Base-by-base conservation (phyloP, 1,140 invertebrate genomes). In the Muscidifurax raptorellus region DNA sequence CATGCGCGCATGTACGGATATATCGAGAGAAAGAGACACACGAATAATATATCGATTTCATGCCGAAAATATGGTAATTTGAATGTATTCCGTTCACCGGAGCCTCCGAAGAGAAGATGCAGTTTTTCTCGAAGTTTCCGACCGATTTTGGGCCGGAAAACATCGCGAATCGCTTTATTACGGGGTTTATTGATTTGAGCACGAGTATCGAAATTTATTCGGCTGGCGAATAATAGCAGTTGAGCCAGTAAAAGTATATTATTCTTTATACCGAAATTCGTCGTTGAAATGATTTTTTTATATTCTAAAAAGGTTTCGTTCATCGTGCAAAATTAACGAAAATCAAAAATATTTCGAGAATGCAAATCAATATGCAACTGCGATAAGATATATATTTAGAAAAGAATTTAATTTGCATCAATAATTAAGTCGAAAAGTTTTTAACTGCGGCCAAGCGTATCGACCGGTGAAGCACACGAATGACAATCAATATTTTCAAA, bases 1-100 rank as follows among this genome's bases (percentile, higher is more conserved):
- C 83, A 75, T 80, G 77, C 83, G 83, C 83, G 52, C 18, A 59
- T 7, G n/a, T 59, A 59, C 36, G 36, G 3, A 15, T 47, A n/a
- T n/a, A 59, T 22, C 52, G 18, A 59, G 36, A 40, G 36, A 40
- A 12, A 47, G 15, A 22, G 13, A 77, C 52, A 47, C 25, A 77
- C 71, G 47, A 52, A 52, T 15, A 22, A 18, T 10, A 22, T 77
- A 52, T 77, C 75, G 75, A 75, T 77, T 64, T 59, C 47, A n/a
- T 22, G 1, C 27, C n/a, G 28, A 59, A 59, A 77, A 59, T 77
- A 77, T 47, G 12, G n/a, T 76, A 47, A 76, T 76, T 76, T 47
- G 22, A 76, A 72, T 30, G 22, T 36, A 5, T 12, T 10, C 66
- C 7, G 6, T 69, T 69, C 28, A 4, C 64, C 5, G 25, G 64